These are phyloP conservation scores for Abramis brama DNA, from an alignment of 2,113 vertebrate genomes.

Conservation along the genomic window DNA sequence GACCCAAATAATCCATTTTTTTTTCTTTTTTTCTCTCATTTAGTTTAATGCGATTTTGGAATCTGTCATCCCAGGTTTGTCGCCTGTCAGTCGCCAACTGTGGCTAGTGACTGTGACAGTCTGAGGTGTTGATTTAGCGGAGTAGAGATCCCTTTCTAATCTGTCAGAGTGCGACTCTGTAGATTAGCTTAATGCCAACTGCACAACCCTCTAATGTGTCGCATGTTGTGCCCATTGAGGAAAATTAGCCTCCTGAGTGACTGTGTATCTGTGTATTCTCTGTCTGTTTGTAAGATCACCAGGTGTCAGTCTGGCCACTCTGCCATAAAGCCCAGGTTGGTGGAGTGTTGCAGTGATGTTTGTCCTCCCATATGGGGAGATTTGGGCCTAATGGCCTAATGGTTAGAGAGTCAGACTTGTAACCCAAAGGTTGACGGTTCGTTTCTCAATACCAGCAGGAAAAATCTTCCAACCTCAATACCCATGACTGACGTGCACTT, in stretches of 20 bases:
- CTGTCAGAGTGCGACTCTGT: slow-evolving; percentile 50
- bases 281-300: neutral
- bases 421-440: too few relatives aligned
- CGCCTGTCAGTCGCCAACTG: slow-evolving; percentile 70
- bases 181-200: slow-evolving; percentile 63
- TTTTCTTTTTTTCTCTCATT: slow-evolving; percentile 64
- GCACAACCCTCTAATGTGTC: slow-evolving; percentile 60
- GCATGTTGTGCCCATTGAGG: slow-evolving; percentile 52
- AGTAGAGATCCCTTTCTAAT: slow-evolving; percentile 57
- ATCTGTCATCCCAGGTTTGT: slow-evolving; percentile 75
- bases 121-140: slow-evolving; percentile 62
- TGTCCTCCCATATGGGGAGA: too few relatives aligned
- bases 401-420: too few relatives aligned
- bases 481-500: too few relatives aligned
- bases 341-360: too few relatives aligned
- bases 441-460: too few relatives aligned
- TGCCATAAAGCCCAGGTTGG: too few relatives aligned
- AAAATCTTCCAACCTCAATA: too few relatives aligned
- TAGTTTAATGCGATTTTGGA: slow-evolving; percentile 77
- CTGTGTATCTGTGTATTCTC: neutral
- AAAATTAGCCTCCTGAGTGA: slow-evolving; percentile 31
- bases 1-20: slow-evolving; percentile 62
- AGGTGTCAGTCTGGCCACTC: neutral
- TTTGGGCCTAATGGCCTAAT: too few relatives aligned
- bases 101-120: slow-evolving; percentile 61